phyloP scores from a whole-genome alignment of 1,140 invertebrate genomes.

The Heliconius congener region DNA sequence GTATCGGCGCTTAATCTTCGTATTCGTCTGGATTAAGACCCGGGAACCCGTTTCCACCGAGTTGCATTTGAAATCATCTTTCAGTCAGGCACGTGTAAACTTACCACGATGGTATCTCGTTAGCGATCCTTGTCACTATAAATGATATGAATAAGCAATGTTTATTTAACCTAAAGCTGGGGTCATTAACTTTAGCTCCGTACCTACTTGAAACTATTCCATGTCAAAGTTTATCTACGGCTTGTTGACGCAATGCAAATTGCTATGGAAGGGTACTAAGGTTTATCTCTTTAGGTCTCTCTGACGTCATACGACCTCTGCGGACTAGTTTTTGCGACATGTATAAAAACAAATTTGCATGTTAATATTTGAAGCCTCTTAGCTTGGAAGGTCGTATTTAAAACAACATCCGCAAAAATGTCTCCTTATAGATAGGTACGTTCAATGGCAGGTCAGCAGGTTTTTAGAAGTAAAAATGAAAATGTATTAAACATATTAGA shows the following conservation, averaged over 20 bases:
- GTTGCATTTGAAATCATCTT: too few relatives aligned
- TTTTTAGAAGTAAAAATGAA: not conserved
- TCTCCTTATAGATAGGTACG: not conserved
- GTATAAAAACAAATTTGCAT: constrained; percentile 19
- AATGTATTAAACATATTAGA: not conserved
- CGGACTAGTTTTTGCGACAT: constrained; percentile 27
- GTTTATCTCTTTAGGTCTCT: constrained; percentile 29
- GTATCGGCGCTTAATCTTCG: too few relatives aligned
- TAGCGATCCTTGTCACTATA: not conserved
- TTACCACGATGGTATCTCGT: not conserved
- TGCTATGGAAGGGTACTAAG: constrained; percentile 30
- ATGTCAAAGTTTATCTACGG: constrained; percentile 31
- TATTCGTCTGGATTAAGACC: too few relatives aligned
- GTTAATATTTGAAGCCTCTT: constrained; percentile 10
- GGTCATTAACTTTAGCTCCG: constrained; percentile 10
- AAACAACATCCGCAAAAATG: constrained; percentile 5
- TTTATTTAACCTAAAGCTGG: constrained; percentile 18
- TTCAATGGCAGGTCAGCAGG: not conserved
- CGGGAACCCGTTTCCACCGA: too few relatives aligned
- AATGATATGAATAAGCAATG: not conserved
- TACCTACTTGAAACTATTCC: constrained; percentile 19
- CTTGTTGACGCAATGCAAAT: constrained; percentile 27
- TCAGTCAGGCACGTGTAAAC: not conserved
- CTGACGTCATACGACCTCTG: constrained; percentile 31
- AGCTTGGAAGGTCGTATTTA: not conserved